Percentiles rank a stretch among this genome's conserved stretches.
Evolutionary conservation across 2,797 vertebrate species (phyloP).

Genomic region (Ctenopoma kingsleyae): DNA sequence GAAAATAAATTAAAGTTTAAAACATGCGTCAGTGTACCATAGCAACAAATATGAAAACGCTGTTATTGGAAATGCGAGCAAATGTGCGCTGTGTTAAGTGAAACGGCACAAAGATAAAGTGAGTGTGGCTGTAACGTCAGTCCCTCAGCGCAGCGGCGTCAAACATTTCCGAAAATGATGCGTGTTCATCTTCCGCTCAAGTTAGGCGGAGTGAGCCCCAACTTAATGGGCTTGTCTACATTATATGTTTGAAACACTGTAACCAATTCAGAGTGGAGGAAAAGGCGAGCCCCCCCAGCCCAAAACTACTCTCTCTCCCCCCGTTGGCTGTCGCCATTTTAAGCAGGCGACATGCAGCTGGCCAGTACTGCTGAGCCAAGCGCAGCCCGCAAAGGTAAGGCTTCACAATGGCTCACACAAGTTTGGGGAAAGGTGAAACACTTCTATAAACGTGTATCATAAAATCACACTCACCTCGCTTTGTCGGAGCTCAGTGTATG

Average conservation of each 20-base stretch:
- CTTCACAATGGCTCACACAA: slow-evolving; percentile 57
- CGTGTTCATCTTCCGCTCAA: slow-evolving; percentile 76
- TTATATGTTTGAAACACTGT: slow-evolving; percentile 37
- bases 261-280: slow-evolving; percentile 51
- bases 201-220: slow-evolving; percentile 68
- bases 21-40: background rate
- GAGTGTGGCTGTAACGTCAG: background rate
- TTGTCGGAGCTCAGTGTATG: slow-evolving; percentile 46
- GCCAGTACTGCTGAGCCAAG: slow-evolving; percentile 66
- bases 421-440: slow-evolving; percentile 67
- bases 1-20: background rate
- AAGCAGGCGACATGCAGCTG: slow-evolving; percentile 85
- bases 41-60: no score
- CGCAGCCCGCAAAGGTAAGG: slow-evolving; percentile 72
- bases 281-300: slow-evolving; percentile 56
- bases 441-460: slow-evolving; percentile 22
- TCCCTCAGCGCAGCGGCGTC: slow-evolving; percentile 62
- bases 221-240: slow-evolving; percentile 61
- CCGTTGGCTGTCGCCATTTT: slow-evolving; percentile 87
- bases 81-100: slow-evolving; percentile 4
- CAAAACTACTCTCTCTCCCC: slow-evolving; percentile 58
- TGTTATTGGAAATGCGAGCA: background rate
- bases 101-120: slow-evolving; percentile 16
- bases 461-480: slow-evolving; percentile 75
- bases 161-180: slow-evolving; percentile 67